Base-by-base conservation (phyloP, 2,797 vertebrate species). In the Anguilla anguilla region DNA sequence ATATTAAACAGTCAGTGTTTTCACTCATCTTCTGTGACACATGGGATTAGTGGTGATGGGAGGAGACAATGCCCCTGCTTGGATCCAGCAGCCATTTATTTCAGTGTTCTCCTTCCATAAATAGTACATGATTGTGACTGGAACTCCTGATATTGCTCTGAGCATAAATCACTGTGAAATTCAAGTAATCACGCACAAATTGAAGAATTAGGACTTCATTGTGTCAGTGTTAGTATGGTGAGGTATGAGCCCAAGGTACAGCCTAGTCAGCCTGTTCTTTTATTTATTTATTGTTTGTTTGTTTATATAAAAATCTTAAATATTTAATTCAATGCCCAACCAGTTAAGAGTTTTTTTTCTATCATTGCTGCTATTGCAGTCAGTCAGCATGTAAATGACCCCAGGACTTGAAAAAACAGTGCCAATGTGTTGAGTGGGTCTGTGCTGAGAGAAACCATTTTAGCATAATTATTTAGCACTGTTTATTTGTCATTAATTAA, bases 31-130 rank as follows among this genome's bases (percentile, higher is more conserved):
- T 10, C 35, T 19, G 22, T 64, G 31, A 87, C 77, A 82, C 15
- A 82, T 46, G 57, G 19, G 19, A 82, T 87, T 87, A 22, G 61
- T 69, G 46, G 46, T 22, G 81, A 83, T 64, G 49, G 43, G 43
- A 46, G 46, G 46, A 83, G 19, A 49, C 19, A 69, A 28, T 49
- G 49, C 6, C 28, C 53, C 9, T 83, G 35, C 53, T 39, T 46
- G 39, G 49, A 55, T 86, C 49, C 51, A 83, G 81, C 25, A 25
- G 43, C n/a, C 43, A 51, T 86, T 86, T 81, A 31, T 61, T 81
- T 59, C 53, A 81, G 6, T 82, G 86, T 35, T 86, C n/a, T 46
- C 72, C 22, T n/a, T 86, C 55, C 43, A 86, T 82, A 81, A 82
- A 86, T 86, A 86, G 53, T 82, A 53, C 55, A 81, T 9, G 19